Evolutionary conservation across 2,113 vertebrate genomes (phyloP), one percentile per base, ranked within the genome.

Genomic region (Dipodomys merriami): DNA sequence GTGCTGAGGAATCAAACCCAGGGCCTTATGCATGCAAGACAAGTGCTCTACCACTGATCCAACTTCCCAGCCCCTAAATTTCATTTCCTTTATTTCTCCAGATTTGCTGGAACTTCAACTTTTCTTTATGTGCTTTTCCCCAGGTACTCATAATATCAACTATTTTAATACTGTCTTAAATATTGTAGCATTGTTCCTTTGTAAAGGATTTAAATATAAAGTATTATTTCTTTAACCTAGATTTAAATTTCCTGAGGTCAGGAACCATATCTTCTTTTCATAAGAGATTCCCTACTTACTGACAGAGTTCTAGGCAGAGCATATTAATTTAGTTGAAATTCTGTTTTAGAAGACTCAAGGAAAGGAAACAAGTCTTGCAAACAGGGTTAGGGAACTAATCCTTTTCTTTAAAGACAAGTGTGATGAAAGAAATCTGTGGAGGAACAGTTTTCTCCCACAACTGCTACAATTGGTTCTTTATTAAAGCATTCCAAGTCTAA

Each of bases 361-460:
- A 82, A 80, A 72, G 27, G 20, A 83, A 83, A 83, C 27, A 35
- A 82, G 46, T 74, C 53, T 62, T 20, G 76, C 90, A 84, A 87
- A 35, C 44, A 93, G 30, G 1, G 11, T 60, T 77, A 57, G 7
- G 13, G 29, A 22, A 91, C 90, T 23, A 67, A 64, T 64, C n/a
- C 29, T 85, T 81, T 95, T 72, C 62, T 87, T 87, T 62, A 82
- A 87, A 93, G 86, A 69, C 23, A 95, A 44, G 76, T 6, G 57
- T 10, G 13, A 22, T 8, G 67, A 53, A 57, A 65, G 74, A 49
- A 81, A 46, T 80, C 35, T 44, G 29, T 49, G 49, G 49, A 49
- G 12, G 49, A 49, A 57, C 53, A 11, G 12, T 57, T 57, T 57
- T 13, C 92, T 80, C 46, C 90, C 7, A 44, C 64, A 89, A 33